phyloP scores from a whole-genome alignment of 1,140 invertebrate genomes.

The Drosophila pallidifrons region DNA sequence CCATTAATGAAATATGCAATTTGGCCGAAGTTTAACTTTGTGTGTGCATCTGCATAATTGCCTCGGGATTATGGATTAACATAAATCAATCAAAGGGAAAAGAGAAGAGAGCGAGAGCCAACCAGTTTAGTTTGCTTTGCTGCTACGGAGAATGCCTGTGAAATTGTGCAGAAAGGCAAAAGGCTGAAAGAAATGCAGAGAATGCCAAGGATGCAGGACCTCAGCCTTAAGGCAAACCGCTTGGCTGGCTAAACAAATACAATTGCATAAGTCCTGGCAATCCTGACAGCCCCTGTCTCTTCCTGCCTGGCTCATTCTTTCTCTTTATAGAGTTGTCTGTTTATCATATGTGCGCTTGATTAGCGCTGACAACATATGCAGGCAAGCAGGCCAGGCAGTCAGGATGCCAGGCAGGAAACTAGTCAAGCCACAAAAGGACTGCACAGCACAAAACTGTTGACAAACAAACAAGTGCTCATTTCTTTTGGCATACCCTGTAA shows the following conservation, averaged over 20 bases:
- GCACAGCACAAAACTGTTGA: constrained; percentile 68
- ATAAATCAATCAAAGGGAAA: constrained; percentile 73
- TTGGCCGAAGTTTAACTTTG: constrained; percentile 19
- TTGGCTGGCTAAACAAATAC: constrained; percentile 70
- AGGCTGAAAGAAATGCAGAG: constrained; percentile 67
- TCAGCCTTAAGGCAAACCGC: constrained; percentile 38
- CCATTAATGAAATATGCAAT: constrained; percentile 49
- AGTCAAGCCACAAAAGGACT: constrained; percentile 67
- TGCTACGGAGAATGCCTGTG: constrained; percentile 57
- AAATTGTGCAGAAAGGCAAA: constrained; percentile 65
- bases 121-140: not conserved
- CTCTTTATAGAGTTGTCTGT: constrained; percentile 50
- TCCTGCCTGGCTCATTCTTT: constrained; percentile 16
- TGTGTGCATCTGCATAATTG: constrained; percentile 59
- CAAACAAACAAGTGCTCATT: constrained; percentile 80
- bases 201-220: constrained; percentile 38
- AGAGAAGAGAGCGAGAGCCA: not conserved
- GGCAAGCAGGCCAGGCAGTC: constrained; percentile 28
- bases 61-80: constrained; percentile 54
- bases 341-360: constrained; percentile 82
- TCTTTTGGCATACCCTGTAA: constrained; percentile 53
- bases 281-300: constrained; percentile 42
- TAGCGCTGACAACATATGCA: constrained; percentile 81
- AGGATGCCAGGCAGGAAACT: constrained; percentile 38
- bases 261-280: constrained; percentile 72